A percentile compares a stretch with the other conserved stretches of the same genome.
phyloP scores from a whole-genome alignment of 53 echinoderm and acorn worm genomes.

The Temnopleurus reevesii region DNA sequence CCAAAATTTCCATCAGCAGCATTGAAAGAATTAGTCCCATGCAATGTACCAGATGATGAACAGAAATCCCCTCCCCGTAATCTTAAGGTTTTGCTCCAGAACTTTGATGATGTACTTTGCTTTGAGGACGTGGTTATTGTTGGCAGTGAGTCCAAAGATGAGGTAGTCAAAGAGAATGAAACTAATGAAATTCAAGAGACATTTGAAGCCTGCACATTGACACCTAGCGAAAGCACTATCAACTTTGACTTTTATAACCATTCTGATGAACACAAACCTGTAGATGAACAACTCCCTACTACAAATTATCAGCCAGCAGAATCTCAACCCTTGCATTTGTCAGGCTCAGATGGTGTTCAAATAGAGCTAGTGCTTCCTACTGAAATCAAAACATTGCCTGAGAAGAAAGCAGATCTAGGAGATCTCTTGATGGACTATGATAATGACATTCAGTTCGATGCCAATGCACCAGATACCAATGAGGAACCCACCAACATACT shows the following conservation, averaged over 20 bases:
- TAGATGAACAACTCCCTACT: not conserved
- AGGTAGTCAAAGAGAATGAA: not conserved
- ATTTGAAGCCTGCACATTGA: not conserved
- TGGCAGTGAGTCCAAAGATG: not conserved
- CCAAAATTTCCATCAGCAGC: not conserved
- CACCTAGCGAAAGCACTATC: not conserved
- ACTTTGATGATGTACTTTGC: not conserved
- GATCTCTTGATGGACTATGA: not conserved
- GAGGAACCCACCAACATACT: not conserved
- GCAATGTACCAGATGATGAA: not conserved
- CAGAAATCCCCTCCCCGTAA: not conserved
- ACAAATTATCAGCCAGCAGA: not conserved
- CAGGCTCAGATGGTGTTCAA: not conserved
- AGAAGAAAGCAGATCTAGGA: not conserved
- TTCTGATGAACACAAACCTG: not conserved
- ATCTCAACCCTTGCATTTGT: not conserved
- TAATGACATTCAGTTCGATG: not conserved
- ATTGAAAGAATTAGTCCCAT: not conserved
- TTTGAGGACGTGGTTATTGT: constrained; percentile 15
- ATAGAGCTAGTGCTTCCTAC: not conserved
- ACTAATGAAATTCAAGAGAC: not conserved
- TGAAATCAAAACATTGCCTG: not conserved
- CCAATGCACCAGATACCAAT: not conserved
- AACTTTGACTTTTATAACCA: not conserved
- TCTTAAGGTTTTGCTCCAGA: not conserved